phyloP scores from a whole-genome alignment of 2,113 vertebrate species.

The Porphyrio hochstetteri region DNA sequence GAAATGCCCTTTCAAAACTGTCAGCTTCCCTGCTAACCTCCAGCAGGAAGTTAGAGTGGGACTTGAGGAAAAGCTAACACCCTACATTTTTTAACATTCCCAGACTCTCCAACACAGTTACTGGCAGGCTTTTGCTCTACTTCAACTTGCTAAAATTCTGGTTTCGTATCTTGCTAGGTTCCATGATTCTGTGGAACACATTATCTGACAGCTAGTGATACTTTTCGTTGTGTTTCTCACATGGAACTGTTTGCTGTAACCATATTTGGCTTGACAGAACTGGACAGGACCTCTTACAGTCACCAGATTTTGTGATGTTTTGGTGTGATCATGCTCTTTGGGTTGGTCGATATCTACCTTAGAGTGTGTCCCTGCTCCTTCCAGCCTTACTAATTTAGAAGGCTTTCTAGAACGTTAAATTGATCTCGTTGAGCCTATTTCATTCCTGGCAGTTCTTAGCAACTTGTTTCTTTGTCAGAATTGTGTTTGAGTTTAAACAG shows the following conservation, averaged over 20 bases:
- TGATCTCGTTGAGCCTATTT: not conserved
- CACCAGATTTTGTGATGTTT: not conserved
- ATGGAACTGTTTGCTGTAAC: not conserved
- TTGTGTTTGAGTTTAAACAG: not conserved
- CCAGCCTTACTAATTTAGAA: not conserved
- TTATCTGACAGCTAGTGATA: not conserved
- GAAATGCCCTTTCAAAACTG: not conserved
- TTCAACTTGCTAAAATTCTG: conserved; percentile 45
- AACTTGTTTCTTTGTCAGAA: not conserved
- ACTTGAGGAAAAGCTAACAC: not conserved
- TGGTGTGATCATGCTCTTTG: not conserved
- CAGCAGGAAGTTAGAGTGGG: not conserved
- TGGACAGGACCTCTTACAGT: not conserved
- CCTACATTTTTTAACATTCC: not conserved
- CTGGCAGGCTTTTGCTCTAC: conserved; percentile 26
- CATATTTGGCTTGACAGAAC: not conserved
- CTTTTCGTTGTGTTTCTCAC: not conserved
- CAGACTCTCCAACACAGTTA: conserved; percentile 1
- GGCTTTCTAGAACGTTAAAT: not conserved
- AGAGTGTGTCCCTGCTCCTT: not conserved
- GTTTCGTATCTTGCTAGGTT: not conserved
- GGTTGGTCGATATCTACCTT: not conserved
- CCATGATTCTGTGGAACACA: not conserved
- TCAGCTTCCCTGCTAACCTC: not conserved
- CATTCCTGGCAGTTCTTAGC: not conserved